Conservation (phyloP, 2,113 vertebrate genomes). For the Lophius piscatorius region DNA sequence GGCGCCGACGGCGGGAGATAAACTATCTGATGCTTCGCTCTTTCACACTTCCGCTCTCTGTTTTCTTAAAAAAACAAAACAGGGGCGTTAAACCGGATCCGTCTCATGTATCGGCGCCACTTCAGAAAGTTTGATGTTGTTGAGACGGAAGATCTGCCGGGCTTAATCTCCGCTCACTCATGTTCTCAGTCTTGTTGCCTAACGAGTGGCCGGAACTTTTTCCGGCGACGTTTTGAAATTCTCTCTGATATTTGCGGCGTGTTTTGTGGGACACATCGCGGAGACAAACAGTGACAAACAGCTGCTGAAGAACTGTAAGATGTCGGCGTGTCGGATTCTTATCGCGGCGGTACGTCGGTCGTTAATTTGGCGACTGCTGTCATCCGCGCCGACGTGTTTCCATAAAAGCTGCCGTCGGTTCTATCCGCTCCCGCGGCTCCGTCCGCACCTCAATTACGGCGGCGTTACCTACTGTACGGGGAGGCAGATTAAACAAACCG, state of each 20-base stretch:
- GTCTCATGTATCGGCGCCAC: conserved; percentile 73
- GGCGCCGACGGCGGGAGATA: conserved; percentile 67
- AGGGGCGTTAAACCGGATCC: conserved; percentile 58
- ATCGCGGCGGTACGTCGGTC: conserved; percentile 30
- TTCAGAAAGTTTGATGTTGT: conserved; percentile 59
- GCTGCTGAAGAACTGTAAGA: conserved; percentile 11
- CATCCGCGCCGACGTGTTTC: conserved; percentile 42
- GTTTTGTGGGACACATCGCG: conserved; percentile 1
- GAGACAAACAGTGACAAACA: conserved; percentile 20
- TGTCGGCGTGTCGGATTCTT: conserved; percentile 8
- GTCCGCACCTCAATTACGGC: conserved; percentile 74
- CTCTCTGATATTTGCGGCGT: conserved; percentile 16
- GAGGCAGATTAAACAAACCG: conserved; percentile 79
- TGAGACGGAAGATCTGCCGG: conserved; percentile 70
- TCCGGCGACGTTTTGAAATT: conserved; percentile 26
- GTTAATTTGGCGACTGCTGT: conserved; percentile 32
- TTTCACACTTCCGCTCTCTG: conserved; percentile 66
- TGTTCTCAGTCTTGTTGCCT: conserved; percentile 55
- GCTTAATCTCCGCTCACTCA: conserved; percentile 63
- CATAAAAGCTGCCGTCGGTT: conserved; percentile 51
- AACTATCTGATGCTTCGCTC: conserved; percentile 68
- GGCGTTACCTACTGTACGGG: conserved; percentile 73
- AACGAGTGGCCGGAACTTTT: conserved; percentile 36
- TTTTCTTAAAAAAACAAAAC: conserved; percentile 65
- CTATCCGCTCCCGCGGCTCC: conserved; percentile 66